Evolutionary conservation across 2,113 vertebrate genomes (phyloP), one percentile per base, ranked within the genome.

Genomic region (Ophiodon elongatus): DNA sequence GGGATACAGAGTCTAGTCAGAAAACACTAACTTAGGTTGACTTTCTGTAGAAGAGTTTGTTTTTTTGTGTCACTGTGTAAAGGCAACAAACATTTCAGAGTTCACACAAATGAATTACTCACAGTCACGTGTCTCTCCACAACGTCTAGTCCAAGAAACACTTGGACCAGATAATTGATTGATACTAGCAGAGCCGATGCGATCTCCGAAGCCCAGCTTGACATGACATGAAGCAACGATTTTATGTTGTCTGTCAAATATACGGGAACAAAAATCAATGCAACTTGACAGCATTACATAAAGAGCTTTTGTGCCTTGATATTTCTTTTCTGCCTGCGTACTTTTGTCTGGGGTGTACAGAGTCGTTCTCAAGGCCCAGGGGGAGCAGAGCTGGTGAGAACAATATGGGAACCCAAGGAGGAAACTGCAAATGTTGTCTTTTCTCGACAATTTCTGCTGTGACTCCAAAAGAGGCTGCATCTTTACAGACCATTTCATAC

Each of bases 401-500:
- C 91, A 93, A 94, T 92, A 92, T 94, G 89, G 88, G 93, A 93
- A 92, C 81, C 87, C 83, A 76, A 88, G 91, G 89, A 92, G 92
- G 90, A 89, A 95, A 93, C 84, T 88, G 90, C 80, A 80, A 87
- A 87, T 92, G 85, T 93, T 94, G 90, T 86, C 83, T 91, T 92
- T 91, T 85, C 85, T 82, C 81, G 85, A 79, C 83, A 85, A 87
- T 85, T 83, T 90, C 86, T 90, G 83, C 80, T 86, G 82, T 59
- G 79, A 90, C 78, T 94, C 87, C 82, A 85, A 87, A 87, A 89
- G 76, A 94, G 91, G 60, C 94, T 84, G 85, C 88, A 92, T 95
- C 92, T 95, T 96, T 91, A 95, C 91, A 95, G 93, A 86, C 94
- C 93, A 96, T 96, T 94, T 73, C 92, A 95, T 93, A 93, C 67